Base-by-base conservation (phyloP, 2,113 vertebrate species). In the Axis porcinus region DNA sequence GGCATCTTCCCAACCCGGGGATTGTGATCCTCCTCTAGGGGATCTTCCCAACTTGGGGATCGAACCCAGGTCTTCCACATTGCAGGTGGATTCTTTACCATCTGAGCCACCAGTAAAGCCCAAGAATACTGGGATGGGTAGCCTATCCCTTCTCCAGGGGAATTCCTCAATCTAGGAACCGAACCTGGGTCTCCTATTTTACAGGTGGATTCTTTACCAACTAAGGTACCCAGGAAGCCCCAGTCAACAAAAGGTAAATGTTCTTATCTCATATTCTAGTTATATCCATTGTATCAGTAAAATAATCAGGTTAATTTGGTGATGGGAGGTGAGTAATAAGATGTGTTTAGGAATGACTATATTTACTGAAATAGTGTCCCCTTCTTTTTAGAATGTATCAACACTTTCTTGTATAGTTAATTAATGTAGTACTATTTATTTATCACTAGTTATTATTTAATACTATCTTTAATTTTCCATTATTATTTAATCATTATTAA, bases 221-320 rank as follows among this genome's bases (percentile, higher is more conserved):
- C 10, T 70, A n/a, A 70, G 67, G 19, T 40, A 70, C 19, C n/a
- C n/a, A 70, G 19, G 10, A 70, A 70, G n/a, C 19, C n/a, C 10
- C 67, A 70, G 6, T 76, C 40, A 94, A 93, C 67, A 96, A 88
- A 85, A 86, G n/a, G 62, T 54, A 93, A 58, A 62, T 88, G 6
- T 82, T 74, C 15, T 64, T 97, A 74, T 47, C 90, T 88, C 17
- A 93, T 58, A 27, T 25, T 95, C 23, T 95, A 60, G n/a, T 92
- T 11, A 2, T 60, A 84, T 55, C 21, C 30, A 13, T 40, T 96
- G 25, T 19, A 94, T 57, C 25, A 91, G n/a, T 88, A 70, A 81
- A 96, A 93, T 87, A 96, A 96, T 96, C 45, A 83, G 9, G 62
- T 97, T 60, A 85, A 94, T 97, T 94, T 82, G 9, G 55, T 19